A percentile compares a stretch with the other conserved stretches of the same genome.
Evolutionary conservation across 2,113 vertebrate genomes (phyloP).

Genomic region (Carassius auratus): DNA sequence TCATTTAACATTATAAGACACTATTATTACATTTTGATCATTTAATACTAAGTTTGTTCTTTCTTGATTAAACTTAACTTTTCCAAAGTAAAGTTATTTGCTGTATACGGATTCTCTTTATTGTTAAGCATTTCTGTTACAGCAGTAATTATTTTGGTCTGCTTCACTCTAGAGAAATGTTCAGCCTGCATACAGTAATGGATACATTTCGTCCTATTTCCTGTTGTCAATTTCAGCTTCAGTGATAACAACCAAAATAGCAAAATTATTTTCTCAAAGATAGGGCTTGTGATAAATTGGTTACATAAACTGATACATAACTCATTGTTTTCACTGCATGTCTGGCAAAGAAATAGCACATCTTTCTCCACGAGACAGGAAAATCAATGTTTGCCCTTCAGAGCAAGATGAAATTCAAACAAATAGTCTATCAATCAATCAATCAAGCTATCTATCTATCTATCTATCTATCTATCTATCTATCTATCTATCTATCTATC

Average conservation of each 20-base stretch:
- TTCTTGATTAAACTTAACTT: not conserved
- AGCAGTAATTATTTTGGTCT: not conserved
- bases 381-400: conserved; percentile 37
- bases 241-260: conserved; percentile 28
- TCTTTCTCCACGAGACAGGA: conserved; percentile 14
- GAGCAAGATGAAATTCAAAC: conserved; percentile 20
- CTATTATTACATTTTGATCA: not conserved
- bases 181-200: not conserved
- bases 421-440: not conserved
- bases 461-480: not conserved
- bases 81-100: not conserved
- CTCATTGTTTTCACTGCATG: conserved; percentile 12
- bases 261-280: conserved; percentile 1
- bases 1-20: not conserved
- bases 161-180: not conserved
- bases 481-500: not conserved
- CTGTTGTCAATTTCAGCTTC: not conserved
- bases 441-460: not conserved
- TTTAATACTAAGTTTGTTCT: not conserved
- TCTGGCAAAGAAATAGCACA: conserved; percentile 29
- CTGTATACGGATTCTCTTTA: not conserved
- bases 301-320: conserved; percentile 31
- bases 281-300: conserved; percentile 19
- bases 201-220: not conserved
- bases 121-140: not conserved